Conservation (phyloP, 2,797 vertebrate species). For the Buceros bicornis region DNA sequence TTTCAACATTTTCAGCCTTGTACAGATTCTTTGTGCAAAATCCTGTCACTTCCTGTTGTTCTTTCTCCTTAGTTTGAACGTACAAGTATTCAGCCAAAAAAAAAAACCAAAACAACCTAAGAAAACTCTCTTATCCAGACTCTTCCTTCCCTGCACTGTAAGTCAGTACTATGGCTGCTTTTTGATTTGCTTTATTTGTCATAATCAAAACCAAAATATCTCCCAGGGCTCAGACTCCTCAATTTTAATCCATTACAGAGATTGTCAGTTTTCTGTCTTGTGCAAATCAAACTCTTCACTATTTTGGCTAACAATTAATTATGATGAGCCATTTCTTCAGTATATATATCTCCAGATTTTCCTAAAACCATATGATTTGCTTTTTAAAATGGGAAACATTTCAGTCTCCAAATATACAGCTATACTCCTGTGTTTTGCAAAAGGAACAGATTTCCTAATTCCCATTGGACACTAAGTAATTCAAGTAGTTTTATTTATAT, state of each 20-base stretch:
- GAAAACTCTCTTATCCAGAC: not conserved
- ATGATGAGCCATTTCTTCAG: not conserved
- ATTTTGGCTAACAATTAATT: not conserved
- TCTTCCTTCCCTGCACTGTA: not conserved
- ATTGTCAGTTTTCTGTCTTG: not conserved
- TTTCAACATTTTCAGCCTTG: constrained; percentile 9
- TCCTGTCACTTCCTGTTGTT: not conserved
- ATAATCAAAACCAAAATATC: not conserved
- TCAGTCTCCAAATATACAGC: not conserved
- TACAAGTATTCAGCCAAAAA: constrained; percentile 1
- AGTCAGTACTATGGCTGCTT: not conserved
- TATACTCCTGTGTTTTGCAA: not conserved
- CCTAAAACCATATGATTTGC: not conserved
- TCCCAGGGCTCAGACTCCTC: not conserved
- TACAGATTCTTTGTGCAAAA: constrained; percentile 22
- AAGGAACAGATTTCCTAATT: not conserved
- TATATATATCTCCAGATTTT: not conserved
- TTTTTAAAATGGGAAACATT: not conserved
- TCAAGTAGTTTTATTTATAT: not conserved
- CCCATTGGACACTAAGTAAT: not conserved
- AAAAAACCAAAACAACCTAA: not conserved
- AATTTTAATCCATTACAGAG: not conserved
- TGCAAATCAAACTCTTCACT: not conserved
- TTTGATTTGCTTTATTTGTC: constrained; percentile 35
- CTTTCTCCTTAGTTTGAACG: constrained; percentile 37